These are phyloP conservation scores for Reticulitermes speratus DNA, from an alignment of 1,140 invertebrate species.

Conservation along the genomic window DNA sequence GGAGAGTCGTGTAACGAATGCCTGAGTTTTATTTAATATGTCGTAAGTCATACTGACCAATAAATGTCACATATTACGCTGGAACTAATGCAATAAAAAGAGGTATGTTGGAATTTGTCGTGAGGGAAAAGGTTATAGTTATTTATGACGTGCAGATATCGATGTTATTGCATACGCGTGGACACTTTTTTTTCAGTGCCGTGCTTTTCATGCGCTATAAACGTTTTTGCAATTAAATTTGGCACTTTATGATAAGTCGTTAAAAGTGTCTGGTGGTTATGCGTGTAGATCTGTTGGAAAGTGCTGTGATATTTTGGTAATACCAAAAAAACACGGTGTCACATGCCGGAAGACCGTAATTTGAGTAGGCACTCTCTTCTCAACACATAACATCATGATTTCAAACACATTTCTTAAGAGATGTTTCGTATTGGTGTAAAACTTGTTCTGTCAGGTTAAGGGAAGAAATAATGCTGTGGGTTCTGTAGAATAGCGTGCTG, in stretches of 20 bases:
- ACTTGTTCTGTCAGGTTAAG: too few species aligned
- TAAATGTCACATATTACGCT: not conserved
- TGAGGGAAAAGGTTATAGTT: not conserved
- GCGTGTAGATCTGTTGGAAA: too few species aligned
- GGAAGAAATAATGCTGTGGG: too few species aligned
- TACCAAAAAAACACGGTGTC: too few species aligned
- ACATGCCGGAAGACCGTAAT: too few species aligned
- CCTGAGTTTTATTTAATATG: not conserved
- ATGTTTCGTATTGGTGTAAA: too few species aligned
- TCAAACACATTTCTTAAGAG: too few species aligned
- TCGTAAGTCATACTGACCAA: not conserved
- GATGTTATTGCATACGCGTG: not conserved
- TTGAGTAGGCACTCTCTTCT: too few species aligned
- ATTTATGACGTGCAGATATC: not conserved
- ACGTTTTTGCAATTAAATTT: not conserved
- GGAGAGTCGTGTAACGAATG: not conserved
- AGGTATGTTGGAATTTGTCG: not conserved
- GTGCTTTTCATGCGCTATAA: not conserved
- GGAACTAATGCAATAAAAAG: not conserved
- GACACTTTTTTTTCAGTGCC: not conserved
- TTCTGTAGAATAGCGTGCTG: too few species aligned
- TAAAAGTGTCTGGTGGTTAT: too few species aligned
- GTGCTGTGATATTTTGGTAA: too few species aligned
- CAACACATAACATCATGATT: too few species aligned
- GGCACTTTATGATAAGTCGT: not conserved